phyloP scores from a whole-genome alignment of 2,888 invertebrate genomes.

The Papilio demoleus region DNA sequence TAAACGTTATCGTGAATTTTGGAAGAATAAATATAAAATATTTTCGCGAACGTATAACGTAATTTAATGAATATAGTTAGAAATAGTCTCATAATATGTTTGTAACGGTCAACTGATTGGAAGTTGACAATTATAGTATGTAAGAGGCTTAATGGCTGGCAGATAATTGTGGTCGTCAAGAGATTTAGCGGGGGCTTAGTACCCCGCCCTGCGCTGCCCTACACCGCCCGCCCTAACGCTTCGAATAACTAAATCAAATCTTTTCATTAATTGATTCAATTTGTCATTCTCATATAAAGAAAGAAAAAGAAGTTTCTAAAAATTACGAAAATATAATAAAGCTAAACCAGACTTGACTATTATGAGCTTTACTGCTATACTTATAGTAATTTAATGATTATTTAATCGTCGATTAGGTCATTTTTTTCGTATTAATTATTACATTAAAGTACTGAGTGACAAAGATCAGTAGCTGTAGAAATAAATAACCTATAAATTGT shows the following conservation, averaged over 20 bases:
- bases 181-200: slow-evolving; percentile 65
- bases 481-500: neutral
- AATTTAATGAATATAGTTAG: no score
- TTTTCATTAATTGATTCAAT: slow-evolving; percentile 27
- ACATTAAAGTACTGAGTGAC: neutral
- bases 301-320: no score
- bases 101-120: slow-evolving; percentile 43
- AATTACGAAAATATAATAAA: no score
- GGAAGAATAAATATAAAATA: no score
- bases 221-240: slow-evolving; percentile 45
- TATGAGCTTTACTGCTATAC: neutral
- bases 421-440: neutral
- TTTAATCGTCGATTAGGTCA: neutral
- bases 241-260: slow-evolving; percentile 21
- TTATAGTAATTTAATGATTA: neutral
- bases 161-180: slow-evolving; percentile 69
- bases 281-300: no score
- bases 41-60: no score
- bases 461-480: neutral
- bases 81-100: no score
- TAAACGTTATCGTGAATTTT: no score
- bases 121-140: slow-evolving; percentile 42
- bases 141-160: slow-evolving; percentile 51
- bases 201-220: slow-evolving; percentile 44
- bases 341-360: no score